phyloP scores from a whole-genome alignment of 1,140 invertebrate genomes.

The Mylabris phalerata region DNA sequence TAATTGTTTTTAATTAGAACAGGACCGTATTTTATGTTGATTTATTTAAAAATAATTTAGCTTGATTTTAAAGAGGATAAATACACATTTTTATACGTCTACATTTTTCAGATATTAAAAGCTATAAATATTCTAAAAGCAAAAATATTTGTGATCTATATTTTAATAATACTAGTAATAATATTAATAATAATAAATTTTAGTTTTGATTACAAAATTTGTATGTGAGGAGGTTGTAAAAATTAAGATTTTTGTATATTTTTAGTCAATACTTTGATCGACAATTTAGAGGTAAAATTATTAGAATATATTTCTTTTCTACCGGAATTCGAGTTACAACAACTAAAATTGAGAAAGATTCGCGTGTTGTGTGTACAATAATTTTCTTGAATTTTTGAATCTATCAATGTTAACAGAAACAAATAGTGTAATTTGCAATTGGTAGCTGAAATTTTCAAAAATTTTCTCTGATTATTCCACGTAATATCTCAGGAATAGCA shows the following conservation, averaged over 20 bases:
- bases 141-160: conserved; percentile 12
- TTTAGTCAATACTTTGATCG: background rate
- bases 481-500: conserved; percentile 18
- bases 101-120: conserved; percentile 6
- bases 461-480: conserved; percentile 1
- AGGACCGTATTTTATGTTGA: too few species aligned
- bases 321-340: too few species aligned
- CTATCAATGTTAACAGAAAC: too few species aligned
- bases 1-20: too few species aligned
- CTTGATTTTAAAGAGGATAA: conserved; percentile 8
- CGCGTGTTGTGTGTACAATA: too few species aligned
- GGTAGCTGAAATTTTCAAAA: background rate
- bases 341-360: too few species aligned
- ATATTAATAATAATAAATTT: too few species aligned
- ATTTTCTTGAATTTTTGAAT: too few species aligned
- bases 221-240: background rate
- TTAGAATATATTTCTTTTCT: background rate
- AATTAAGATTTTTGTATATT: background rate
- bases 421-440: background rate
- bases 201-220: conserved; percentile 7
- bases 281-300: background rate
- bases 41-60: background rate
- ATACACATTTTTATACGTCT: conserved; percentile 5
- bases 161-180: conserved; percentile 5
- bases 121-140: conserved; percentile 11